These are phyloP conservation scores for Mus caroli DNA, from an alignment of 2,797 vertebrate genomes.

Conservation along the genomic window DNA sequence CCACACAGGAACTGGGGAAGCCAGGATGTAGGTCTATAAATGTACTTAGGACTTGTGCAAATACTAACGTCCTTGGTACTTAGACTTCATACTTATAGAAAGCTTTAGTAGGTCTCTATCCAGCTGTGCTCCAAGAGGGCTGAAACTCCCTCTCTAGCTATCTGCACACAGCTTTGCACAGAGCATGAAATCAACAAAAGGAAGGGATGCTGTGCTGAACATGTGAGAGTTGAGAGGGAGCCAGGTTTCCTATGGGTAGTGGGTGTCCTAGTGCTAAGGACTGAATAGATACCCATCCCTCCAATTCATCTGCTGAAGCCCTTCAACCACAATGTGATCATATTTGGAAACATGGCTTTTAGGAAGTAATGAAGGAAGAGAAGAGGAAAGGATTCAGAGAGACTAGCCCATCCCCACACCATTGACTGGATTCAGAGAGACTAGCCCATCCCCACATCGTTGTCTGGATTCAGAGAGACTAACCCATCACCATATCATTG, in stretches of 20 bases:
- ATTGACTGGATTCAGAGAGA: background rate
- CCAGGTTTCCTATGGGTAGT: background rate
- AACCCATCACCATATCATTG: background rate
- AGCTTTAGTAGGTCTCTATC: background rate
- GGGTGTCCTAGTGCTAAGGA: background rate
- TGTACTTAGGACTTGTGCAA: background rate
- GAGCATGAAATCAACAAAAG: background rate
- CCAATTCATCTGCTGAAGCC: background rate
- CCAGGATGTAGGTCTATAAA: background rate
- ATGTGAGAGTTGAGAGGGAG: background rate
- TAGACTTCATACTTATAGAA: background rate
- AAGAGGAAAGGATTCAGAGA: background rate
- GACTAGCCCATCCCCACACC: background rate
- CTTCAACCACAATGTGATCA: background rate
- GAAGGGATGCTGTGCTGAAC: background rate
- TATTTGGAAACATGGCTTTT: background rate
- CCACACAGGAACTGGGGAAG: background rate
- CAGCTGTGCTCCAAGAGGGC: background rate
- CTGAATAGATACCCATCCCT: background rate
- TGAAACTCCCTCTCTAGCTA: background rate
- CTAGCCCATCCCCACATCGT: background rate
- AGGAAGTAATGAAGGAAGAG: constrained; percentile 32
- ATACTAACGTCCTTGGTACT: background rate
- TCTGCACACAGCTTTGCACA: background rate
- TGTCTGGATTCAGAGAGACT: background rate